Evolutionary conservation across 2,888 invertebrate genomes (phyloP).

Genomic region (Philaethria dido): DNA sequence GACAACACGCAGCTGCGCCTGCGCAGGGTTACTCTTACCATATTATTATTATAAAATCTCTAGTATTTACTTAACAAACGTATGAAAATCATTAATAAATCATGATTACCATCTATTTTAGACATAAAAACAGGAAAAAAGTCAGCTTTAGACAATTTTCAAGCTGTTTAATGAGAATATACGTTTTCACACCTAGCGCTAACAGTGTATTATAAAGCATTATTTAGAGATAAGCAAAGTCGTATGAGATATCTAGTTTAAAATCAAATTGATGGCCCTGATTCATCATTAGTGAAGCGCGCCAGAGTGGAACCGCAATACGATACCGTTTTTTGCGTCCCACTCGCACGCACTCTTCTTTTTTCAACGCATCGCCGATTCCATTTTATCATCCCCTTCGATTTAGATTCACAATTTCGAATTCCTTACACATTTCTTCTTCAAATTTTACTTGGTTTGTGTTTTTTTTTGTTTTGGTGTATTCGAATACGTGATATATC

Average conservation of each 20-base stretch:
- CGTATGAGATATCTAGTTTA: conserved; percentile 24
- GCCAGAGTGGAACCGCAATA: conserved; percentile 81
- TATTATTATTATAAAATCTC: conserved; percentile 18
- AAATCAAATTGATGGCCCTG: conserved; percentile 33
- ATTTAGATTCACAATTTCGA: conserved; percentile 74
- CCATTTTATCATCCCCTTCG: conserved; percentile 78
- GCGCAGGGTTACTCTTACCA: conserved; percentile 54
- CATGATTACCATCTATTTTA: not conserved
- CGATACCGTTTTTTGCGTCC: conserved; percentile 80
- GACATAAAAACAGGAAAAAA: conserved; percentile 1
- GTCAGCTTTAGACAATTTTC: not conserved
- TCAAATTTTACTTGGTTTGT: conserved; percentile 38
- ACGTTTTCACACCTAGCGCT: not conserved
- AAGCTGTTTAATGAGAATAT: not conserved
- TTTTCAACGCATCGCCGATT: conserved; percentile 81
- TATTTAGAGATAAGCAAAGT: conserved; percentile 17
- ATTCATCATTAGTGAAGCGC: conserved; percentile 49
- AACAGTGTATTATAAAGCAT: conserved; percentile 2
- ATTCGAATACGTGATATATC: not conserved
- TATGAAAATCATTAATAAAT: not conserved
- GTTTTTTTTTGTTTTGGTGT: not conserved
- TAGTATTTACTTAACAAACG: not conserved
- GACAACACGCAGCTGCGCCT: conserved; percentile 73
- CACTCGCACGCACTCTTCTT: conserved; percentile 79
- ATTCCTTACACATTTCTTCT: conserved; percentile 78